Percentiles rank a stretch among this genome's conserved stretches.
phyloP scores from a whole-genome alignment of 1,140 invertebrate genomes.

The Drosophila ohnishii region DNA sequence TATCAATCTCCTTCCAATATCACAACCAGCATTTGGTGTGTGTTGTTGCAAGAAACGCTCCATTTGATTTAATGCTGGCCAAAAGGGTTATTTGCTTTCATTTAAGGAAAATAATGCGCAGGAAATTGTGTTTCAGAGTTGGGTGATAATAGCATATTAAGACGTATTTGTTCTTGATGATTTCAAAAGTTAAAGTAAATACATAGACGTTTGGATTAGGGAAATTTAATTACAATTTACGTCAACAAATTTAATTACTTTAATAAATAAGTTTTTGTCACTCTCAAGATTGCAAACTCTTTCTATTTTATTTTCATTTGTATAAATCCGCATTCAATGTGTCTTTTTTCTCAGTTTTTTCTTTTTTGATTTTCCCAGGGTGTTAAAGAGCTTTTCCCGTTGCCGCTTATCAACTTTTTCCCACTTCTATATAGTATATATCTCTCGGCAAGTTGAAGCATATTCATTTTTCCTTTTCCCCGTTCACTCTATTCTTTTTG shows the following conservation, averaged over 20 bases:
- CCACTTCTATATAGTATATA: constrained; percentile 35
- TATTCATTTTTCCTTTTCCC: constrained; percentile 64
- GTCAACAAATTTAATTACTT: neutral
- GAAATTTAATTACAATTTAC: neutral
- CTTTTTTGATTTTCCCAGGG: constrained; percentile 6
- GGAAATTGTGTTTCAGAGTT: constrained; percentile 6
- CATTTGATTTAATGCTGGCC: constrained; percentile 31
- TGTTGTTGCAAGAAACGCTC: constrained; percentile 19
- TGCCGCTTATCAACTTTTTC: constrained; percentile 71
- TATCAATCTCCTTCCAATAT: constrained; percentile 8
- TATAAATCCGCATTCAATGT: constrained; percentile 38
- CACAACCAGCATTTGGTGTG: constrained; percentile 18
- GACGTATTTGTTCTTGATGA: neutral
- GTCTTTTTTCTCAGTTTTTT: constrained; percentile 8
- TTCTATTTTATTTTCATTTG: constrained; percentile 57
- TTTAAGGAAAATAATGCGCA: constrained; percentile 15
- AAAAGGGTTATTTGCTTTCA: constrained; percentile 17
- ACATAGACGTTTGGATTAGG: too few relatives aligned
- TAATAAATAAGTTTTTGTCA: constrained; percentile 8
- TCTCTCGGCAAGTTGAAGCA: constrained; percentile 35
- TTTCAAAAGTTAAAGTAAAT: neutral
- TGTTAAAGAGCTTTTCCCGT: constrained; percentile 53
- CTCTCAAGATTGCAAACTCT: constrained; percentile 32
- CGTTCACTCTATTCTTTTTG: constrained; percentile 67
- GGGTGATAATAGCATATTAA: constrained; percentile 24